Percentiles rank a stretch among this genome's conserved stretches.
These are phyloP conservation scores for Malurus splendens DNA, from an alignment of 2,797 vertebrate genomes.

Conservation along the genomic window DNA sequence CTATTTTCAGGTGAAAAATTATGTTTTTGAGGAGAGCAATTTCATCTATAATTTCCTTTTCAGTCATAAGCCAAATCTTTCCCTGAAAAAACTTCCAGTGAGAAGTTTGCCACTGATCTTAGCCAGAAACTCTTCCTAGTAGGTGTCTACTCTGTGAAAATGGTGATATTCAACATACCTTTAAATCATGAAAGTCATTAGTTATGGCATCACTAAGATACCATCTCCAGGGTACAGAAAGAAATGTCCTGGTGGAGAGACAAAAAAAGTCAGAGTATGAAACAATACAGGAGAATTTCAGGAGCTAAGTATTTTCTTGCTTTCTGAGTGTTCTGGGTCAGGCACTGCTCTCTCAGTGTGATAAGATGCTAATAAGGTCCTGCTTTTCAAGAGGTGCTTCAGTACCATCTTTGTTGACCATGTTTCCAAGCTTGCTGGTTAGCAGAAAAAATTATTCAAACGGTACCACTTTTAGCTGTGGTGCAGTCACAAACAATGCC, in stretches of 20 bases:
- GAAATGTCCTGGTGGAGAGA: background rate
- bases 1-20: slow-evolving; percentile 1
- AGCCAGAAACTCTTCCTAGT: background rate
- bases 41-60: background rate
- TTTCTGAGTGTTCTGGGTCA: background rate
- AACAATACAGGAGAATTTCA: background rate
- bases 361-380: background rate
- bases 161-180: background rate
- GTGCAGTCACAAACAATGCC: background rate
- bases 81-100: background rate
- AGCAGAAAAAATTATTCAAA: background rate
- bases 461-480: background rate
- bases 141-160: background rate
- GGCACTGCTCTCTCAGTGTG: background rate
- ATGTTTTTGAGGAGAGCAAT: background rate
- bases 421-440: background rate
- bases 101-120: background rate
- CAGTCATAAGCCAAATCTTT: background rate
- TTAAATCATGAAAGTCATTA: background rate
- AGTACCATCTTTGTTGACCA: background rate
- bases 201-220: background rate
- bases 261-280: background rate
- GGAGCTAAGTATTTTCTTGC: background rate
- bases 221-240: background rate
- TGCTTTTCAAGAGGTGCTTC: background rate